These are phyloP conservation scores for Cossypha dichroa DNA, from an alignment of 2,797 vertebrate species.

Conservation along the genomic window DNA sequence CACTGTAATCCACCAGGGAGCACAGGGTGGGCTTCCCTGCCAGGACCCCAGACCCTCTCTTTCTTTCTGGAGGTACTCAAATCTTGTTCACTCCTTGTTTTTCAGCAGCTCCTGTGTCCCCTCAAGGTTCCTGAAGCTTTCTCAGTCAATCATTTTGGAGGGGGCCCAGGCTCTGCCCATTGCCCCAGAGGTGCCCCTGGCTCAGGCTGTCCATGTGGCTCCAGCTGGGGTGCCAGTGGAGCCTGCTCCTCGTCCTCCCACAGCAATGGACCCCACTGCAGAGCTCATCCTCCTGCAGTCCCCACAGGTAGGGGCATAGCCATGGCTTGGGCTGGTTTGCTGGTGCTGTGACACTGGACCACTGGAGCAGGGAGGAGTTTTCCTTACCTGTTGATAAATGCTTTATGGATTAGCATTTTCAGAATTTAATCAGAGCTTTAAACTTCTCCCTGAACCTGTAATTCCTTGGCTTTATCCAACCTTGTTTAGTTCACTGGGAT, in stretches of 20 bases:
- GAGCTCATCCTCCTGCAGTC: conserved; percentile 75
- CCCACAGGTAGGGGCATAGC: conserved; percentile 73
- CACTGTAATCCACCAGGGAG: background rate
- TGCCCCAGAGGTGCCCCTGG: conserved; percentile 72
- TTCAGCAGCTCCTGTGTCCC: conserved; percentile 86
- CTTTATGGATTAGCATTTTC: background rate
- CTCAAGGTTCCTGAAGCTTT: conserved; percentile 90
- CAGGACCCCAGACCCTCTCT: background rate
- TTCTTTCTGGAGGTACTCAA: background rate
- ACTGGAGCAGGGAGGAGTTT: background rate
- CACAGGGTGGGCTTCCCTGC: accelerated
- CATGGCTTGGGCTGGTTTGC: background rate
- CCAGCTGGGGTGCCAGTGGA: conserved; percentile 30
- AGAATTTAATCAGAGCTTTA: background rate
- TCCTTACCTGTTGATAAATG: background rate
- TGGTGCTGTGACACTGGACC: background rate
- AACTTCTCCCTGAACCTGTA: background rate
- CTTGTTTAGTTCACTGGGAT: background rate
- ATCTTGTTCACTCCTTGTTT: background rate
- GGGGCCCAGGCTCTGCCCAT: conserved; percentile 83
- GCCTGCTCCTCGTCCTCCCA: conserved; percentile 69
- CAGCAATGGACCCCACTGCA: conserved; percentile 68
- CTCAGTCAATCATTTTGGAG: conserved; percentile 85
- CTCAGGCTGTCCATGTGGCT: conserved; percentile 52
- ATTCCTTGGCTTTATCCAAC: background rate